phyloP scores from a whole-genome alignment of 2,888 invertebrate genomes.

The Drosophila prostipennis region DNA sequence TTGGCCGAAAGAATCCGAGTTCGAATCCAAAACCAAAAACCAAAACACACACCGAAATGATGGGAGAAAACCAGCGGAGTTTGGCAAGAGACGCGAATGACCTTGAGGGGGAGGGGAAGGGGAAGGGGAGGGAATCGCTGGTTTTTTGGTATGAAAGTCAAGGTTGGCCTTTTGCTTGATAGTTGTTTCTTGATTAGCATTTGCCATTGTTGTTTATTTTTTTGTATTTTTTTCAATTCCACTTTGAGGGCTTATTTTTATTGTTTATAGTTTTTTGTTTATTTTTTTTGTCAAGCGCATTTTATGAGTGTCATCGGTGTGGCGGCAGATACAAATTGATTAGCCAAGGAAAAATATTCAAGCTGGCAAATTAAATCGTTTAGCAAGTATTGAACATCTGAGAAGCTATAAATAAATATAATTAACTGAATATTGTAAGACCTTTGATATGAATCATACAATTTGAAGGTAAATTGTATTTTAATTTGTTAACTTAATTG shows the following conservation, averaged over 20 bases:
- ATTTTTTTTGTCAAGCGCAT: slow-evolving; percentile 10
- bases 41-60: slow-evolving; percentile 1
- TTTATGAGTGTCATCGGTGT: slow-evolving; percentile 23
- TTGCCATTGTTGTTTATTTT: slow-evolving; percentile 6
- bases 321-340: slow-evolving; percentile 20
- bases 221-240: slow-evolving; percentile 16
- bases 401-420: slow-evolving; percentile 1
- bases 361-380: background rate
- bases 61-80: slow-evolving; percentile 16
- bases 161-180: slow-evolving; percentile 16
- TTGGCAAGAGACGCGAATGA: slow-evolving; percentile 18
- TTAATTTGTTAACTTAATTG: too few species aligned
- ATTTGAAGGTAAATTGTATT: too few species aligned
- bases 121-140: background rate
- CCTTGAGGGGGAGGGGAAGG: slow-evolving; percentile 4
- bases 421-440: background rate
- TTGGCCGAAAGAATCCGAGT: slow-evolving; percentile 25
- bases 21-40: background rate
- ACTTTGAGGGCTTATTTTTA: slow-evolving; percentile 39
- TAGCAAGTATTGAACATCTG: slow-evolving; percentile 8
- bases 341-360: slow-evolving; percentile 23
- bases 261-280: slow-evolving; percentile 2
- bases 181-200: slow-evolving; percentile 38
- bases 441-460: background rate
- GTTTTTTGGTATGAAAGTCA: slow-evolving; percentile 40